Base-by-base conservation (phyloP, 2,888 invertebrate species). In the Vandiemenella viatica region DNA sequence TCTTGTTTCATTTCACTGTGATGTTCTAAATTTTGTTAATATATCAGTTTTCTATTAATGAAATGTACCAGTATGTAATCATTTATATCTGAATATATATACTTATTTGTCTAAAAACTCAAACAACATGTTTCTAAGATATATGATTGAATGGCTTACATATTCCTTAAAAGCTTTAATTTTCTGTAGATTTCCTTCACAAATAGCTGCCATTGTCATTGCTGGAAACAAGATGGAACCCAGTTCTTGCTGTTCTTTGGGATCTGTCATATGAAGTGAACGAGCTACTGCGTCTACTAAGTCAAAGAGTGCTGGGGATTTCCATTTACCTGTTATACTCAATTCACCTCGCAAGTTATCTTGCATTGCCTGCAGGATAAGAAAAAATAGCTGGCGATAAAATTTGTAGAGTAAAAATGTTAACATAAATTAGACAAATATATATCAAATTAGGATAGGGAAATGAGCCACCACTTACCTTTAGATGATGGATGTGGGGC, bases 271-370 rank as follows among this genome's bases (percentile, higher is more conserved):
- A 43, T 71, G 70, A 53, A 80, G 61, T 1, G 72, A 71, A 43
- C 72, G 66, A 0, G 77, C 75, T 1, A 80, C 69, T n/a, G 75
- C 73, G 46, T 76, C 75, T 5, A 78, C 68, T 16, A 78, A 63
- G 56, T 76, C 73, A 52, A 67, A 68, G 51, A 73, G 20, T 5
- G 21, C 18, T n/a, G 4, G 54, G 43, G 60, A 40, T 5, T 18
- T 23, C 59, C 68, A 1, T 72, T 70, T 50, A 75, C 72, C 45
- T 77, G 66, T 53, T 74, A 72, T 18, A 79, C 65, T 37, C 56
- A 91, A 63, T 64, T 91, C 91, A 1, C 91, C 91, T 43, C 90
- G 73, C 23, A 91, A 69, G 62, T 82, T 86, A 1, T 73, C 74
- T 53, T 75, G 72, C 75, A 91, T 79, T 78, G 86, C 81, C 79